Percentiles rank a stretch among this genome's conserved stretches.
These are phyloP conservation scores for Isichthys henryi DNA, from an alignment of 2,113 vertebrate species.

Conservation along the genomic window DNA sequence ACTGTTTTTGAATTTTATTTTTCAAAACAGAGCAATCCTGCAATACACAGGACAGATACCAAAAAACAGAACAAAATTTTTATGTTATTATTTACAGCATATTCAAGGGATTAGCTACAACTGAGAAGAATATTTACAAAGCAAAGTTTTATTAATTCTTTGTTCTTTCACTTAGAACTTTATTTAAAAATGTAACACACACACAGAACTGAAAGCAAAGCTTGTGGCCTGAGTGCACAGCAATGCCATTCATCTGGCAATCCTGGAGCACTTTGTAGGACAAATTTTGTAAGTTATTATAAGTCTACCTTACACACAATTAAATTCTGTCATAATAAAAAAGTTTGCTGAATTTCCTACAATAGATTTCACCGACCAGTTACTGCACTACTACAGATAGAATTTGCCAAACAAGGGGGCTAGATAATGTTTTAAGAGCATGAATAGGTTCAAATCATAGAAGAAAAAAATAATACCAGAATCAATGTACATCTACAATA, in stretches of 20 bases:
- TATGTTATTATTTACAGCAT: neutral
- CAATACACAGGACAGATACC: neutral
- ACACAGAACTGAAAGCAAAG: neutral
- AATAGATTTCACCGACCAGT: neutral
- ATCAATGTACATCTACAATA: neutral
- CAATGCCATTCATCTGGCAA: neutral
- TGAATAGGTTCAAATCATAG: neutral
- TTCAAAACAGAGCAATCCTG: neutral
- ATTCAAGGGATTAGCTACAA: neutral
- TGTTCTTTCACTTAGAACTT: neutral
- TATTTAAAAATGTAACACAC: neutral
- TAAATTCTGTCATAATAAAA: neutral
- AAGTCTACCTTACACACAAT: neutral
- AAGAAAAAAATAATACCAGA: neutral
- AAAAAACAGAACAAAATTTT: neutral
- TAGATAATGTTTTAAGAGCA: neutral
- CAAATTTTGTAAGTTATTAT: neutral
- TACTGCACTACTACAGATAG: neutral
- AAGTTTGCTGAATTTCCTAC: neutral
- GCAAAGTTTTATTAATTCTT: neutral
- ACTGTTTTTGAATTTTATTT: neutral
- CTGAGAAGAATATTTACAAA: neutral
- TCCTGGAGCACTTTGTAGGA: neutral
- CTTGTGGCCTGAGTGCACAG: neutral
- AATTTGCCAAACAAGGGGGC: neutral